phyloP scores from a whole-genome alignment of 2,113 vertebrate species.

The Nycticebus coucang region DNA sequence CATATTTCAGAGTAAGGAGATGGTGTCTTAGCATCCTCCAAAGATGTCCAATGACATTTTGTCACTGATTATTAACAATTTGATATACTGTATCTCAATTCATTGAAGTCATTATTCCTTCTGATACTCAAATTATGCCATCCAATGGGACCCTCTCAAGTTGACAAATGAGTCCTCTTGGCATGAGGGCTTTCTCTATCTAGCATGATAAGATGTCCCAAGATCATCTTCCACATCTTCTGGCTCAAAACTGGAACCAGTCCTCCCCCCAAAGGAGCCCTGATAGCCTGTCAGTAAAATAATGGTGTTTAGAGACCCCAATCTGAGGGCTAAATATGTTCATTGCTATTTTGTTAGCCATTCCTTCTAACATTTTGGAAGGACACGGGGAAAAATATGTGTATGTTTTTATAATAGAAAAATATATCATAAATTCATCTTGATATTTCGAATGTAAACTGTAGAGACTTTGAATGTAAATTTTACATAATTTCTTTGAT shows the following conservation, averaged over 20 bases:
- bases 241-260: background rate
- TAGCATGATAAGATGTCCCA: background rate
- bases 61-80: background rate
- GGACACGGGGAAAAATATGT: background rate
- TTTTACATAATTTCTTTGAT: background rate
- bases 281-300: background rate
- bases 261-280: background rate
- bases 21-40: background rate
- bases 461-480: background rate
- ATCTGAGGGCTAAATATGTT: background rate
- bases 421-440: background rate
- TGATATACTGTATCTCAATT: background rate
- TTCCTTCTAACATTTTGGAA: background rate
- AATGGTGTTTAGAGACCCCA: background rate
- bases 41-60: background rate
- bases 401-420: background rate
- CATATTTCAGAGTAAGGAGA: background rate
- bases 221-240: background rate
- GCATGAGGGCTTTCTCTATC: background rate
- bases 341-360: background rate
- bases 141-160: background rate
- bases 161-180: background rate
- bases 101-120: background rate
- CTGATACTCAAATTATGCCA: background rate
- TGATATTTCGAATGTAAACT: slow-evolving; percentile 15